Percentiles rank a stretch among this genome's conserved stretches.
Conservation (phyloP, 2,113 vertebrate genomes). For the Cricetomys ansorgei region DNA sequence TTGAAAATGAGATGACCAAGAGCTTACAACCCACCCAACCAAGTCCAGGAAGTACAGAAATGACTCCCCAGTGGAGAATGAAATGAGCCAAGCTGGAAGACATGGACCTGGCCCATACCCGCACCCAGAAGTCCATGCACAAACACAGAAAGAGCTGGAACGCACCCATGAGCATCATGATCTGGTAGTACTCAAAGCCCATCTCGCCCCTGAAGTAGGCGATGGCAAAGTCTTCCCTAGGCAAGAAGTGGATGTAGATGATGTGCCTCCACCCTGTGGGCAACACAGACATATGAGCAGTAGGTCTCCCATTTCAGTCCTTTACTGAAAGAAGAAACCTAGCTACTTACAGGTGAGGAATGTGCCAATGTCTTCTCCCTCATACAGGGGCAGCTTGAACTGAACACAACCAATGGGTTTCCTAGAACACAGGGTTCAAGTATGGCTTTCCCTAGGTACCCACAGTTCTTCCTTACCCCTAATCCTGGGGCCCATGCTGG, state of each 20-base stretch:
- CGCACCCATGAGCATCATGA: not conserved
- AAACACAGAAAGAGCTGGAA: not conserved
- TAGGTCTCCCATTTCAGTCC: not conserved
- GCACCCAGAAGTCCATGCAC: too few species aligned
- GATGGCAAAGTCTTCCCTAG: not conserved
- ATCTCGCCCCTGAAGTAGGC: constrained; percentile 5
- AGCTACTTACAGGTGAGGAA: not conserved
- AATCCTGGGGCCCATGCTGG: not conserved
- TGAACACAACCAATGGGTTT: constrained; percentile 20
- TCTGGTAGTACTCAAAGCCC: not conserved
- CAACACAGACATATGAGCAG: not conserved
- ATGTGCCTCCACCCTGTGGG: constrained; percentile 13
- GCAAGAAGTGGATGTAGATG: not conserved
- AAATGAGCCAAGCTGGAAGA: too few species aligned
- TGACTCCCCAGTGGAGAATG: too few species aligned
- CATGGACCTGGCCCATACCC: rapidly evolving
- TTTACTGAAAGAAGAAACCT: not conserved
- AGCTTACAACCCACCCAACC: not conserved
- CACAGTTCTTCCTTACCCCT: too few species aligned
- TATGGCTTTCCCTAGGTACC: not conserved
- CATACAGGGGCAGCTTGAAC: not conserved
- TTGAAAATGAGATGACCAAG: too few species aligned
- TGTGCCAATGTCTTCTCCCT: not conserved
- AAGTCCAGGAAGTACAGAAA: not conserved
- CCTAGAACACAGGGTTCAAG: not conserved